phyloP scores from a whole-genome alignment of 2,888 invertebrate species.

The Zelleria hepariella region DNA sequence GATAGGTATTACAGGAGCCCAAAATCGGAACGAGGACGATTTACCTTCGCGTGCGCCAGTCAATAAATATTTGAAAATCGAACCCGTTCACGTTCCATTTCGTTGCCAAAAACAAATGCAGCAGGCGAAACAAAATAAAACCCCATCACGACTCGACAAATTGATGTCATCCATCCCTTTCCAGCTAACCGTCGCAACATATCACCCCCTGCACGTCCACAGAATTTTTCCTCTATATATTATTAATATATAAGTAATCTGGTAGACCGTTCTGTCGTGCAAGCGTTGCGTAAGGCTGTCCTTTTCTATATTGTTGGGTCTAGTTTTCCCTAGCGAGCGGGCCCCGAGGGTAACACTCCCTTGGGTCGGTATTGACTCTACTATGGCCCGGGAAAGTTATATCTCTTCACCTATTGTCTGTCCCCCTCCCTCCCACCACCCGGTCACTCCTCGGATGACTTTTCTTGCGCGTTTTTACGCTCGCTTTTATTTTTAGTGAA shows the following conservation, averaged over 20 bases:
- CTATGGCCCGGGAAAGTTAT: constrained; percentile 67
- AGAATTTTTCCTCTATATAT: constrained; percentile 72
- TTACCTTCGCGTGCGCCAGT: not conserved
- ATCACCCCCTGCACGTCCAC: constrained; percentile 68
- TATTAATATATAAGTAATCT: constrained; percentile 68
- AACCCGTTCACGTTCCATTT: not conserved
- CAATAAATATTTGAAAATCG: not conserved
- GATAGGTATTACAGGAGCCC: no score
- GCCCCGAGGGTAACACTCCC: constrained; percentile 71
- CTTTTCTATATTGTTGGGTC: constrained; percentile 71
- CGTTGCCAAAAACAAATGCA: constrained; percentile 33
- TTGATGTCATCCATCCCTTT: constrained; percentile 70
- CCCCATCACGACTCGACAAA: constrained; percentile 72
- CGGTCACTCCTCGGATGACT: constrained; percentile 39
- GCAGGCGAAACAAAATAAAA: constrained; percentile 67
- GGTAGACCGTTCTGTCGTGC: constrained; percentile 46
- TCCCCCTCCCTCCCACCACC: constrained; percentile 39
- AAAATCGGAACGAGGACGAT: no score
- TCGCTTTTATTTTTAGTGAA: constrained; percentile 44
- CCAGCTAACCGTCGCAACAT: constrained; percentile 69
- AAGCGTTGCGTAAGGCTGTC: constrained; percentile 41
- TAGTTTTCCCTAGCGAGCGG: constrained; percentile 72
- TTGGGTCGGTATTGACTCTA: constrained; percentile 71
- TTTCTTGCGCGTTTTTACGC: constrained; percentile 68
- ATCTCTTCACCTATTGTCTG: constrained; percentile 70